Conservation (phyloP, 2,113 vertebrate genomes). For the Gadus chalcogrammus region DNA sequence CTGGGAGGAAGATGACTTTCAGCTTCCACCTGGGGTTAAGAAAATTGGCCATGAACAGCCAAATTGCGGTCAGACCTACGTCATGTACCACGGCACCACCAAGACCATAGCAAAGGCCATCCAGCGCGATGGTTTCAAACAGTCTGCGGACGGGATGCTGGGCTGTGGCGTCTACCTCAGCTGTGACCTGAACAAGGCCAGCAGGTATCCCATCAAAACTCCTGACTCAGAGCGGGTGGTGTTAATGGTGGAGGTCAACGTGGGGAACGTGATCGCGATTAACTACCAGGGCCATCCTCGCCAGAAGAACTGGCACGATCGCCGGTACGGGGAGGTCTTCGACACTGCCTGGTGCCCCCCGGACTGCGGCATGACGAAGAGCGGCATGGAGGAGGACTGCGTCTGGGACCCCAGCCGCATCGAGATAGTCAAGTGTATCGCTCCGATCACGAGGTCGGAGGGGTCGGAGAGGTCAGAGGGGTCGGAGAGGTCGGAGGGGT, state of each 20-base stretch:
- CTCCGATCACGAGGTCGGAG: slow-evolving; percentile 3
- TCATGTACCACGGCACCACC: slow-evolving; percentile 73
- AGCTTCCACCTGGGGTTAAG: rapidly evolving
- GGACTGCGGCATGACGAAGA: slow-evolving; percentile 51
- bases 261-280: slow-evolving; percentile 55
- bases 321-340: slow-evolving; percentile 41
- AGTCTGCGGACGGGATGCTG: slow-evolving; percentile 50
- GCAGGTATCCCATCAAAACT: slow-evolving; percentile 45
- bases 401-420: slow-evolving; percentile 56
- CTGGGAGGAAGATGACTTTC: slow-evolving; percentile 54
- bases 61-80: not conserved
- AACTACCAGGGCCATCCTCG: slow-evolving; percentile 21
- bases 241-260: slow-evolving; percentile 38
- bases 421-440: slow-evolving; percentile 5
- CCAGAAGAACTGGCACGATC: slow-evolving; percentile 39
- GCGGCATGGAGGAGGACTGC: slow-evolving; percentile 66
- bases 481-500: too few species aligned
- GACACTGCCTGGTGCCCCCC: slow-evolving; percentile 54
- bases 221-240: slow-evolving; percentile 24
- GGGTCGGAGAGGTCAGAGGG: too few species aligned
- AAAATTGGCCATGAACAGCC: not conserved
- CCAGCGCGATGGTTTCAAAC: rapidly evolving
- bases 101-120: not conserved
- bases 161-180: slow-evolving; percentile 66
- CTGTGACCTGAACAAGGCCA: slow-evolving; percentile 58